These are phyloP conservation scores for Toxotes chatareus DNA, from an alignment of 2,113 vertebrate genomes.

Conservation along the genomic window DNA sequence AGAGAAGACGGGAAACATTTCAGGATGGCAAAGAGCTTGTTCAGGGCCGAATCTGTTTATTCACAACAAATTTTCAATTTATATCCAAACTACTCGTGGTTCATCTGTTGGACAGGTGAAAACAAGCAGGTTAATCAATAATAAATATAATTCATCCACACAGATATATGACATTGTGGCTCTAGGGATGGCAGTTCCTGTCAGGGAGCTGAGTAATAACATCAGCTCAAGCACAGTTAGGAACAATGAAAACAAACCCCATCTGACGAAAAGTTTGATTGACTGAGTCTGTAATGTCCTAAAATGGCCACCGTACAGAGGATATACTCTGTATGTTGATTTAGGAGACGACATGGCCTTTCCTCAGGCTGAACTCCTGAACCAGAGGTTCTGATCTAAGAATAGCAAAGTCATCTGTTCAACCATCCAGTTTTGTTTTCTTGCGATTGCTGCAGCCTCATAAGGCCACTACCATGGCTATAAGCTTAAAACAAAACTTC, in stretches of 20 bases:
- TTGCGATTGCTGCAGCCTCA: background rate
- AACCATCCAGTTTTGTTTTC: background rate
- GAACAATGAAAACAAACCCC: background rate
- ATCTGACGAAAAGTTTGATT: background rate
- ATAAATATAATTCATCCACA: background rate
- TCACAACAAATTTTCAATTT: background rate
- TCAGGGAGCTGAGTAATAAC: background rate
- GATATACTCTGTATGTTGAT: background rate
- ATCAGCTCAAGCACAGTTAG: background rate
- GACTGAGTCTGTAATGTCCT: background rate
- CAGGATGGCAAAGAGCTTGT: background rate
- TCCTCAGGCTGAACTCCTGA: background rate
- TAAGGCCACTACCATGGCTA: too few relatives aligned
- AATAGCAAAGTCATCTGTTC: background rate
- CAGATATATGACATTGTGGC: background rate
- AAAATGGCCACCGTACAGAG: background rate
- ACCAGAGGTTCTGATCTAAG: background rate
- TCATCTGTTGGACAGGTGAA: background rate
- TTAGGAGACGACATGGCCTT: background rate
- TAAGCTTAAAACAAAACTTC: constrained; percentile 12
- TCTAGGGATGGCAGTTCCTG: background rate
- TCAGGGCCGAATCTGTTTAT: background rate
- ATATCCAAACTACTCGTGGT: background rate
- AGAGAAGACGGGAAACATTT: background rate
- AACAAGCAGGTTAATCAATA: background rate